Base-by-base conservation (phyloP, 2,888 invertebrate species). In the Temnothorax rugatulus region DNA sequence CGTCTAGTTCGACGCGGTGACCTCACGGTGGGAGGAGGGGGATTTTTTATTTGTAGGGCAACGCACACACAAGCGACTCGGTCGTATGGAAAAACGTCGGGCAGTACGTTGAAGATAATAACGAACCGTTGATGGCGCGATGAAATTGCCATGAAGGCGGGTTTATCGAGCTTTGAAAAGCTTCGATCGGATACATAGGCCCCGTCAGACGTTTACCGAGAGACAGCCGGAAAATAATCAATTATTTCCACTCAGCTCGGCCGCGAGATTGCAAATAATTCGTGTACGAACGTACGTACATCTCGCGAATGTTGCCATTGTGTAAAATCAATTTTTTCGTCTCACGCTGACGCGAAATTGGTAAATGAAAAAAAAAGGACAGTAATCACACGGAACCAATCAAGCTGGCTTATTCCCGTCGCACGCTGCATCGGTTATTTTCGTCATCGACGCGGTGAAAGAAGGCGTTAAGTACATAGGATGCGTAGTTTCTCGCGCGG, bases 1-100 rank as follows among this genome's bases (percentile, higher is more conserved):
- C 52, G 77, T 77, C 79, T 64, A 82, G 52, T 77, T 76, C 29
- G 77, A 77, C 41, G 77, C 18, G 38, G n/a, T 41, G 73, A 79
- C 29, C 38, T 54, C 13, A 21, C 0, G 34, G 9, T 3, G 82
- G 52, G 34, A 29, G 7, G 29, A 3, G 7, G 34, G 34, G 34
- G 7, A 5, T 7, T 34, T 34, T 34, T 34, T 34, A 34, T 34
- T 34, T 5, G 7, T 7, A 7, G 34, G 34, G 34, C 34, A 7
- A 34, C 34, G 34, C 5, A 34, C 34, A 34, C 5, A 34, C 34
- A 34, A 34, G 7, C 34, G 34, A 34, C 34, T 34, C 41, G 54
- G 25, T 1, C 29, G 44, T n/a, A 15, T 4, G 44, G 34, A 79
- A 71, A 71, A 68, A 77, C 77, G 13, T n/a, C 34, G 57, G 64